Conservation (phyloP, 2,888 invertebrate genomes). For the Orthonychiurus folsomi region DNA sequence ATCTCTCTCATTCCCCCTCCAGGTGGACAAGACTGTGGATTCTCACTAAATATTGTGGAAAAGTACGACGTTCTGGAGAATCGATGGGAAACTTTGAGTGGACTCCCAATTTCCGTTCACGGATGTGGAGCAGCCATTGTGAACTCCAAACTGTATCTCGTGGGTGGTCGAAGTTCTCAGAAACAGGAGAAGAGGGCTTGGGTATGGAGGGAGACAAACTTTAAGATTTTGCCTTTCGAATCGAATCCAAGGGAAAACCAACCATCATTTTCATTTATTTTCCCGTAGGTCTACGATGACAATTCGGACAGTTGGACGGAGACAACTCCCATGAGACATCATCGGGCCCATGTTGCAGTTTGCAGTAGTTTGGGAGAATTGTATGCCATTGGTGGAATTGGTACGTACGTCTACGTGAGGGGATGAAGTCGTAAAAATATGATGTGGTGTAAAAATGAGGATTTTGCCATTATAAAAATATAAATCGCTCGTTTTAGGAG, state of each 20-base stretch:
- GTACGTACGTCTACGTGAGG: constrained; percentile 27
- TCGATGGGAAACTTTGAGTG: constrained; percentile 40
- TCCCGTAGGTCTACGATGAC: constrained; percentile 41
- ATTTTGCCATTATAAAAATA: too few relatives aligned
- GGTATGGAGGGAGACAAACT: constrained; percentile 29
- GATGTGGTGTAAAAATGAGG: too few relatives aligned
- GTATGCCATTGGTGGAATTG: constrained; percentile 42
- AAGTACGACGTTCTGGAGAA: constrained; percentile 41
- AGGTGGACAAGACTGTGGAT: constrained; percentile 41
- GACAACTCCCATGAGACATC: constrained; percentile 40
- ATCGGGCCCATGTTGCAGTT: constrained; percentile 41
- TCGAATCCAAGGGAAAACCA: too few relatives aligned
- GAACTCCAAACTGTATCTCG: constrained; percentile 40
- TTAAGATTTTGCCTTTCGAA: too few relatives aligned
- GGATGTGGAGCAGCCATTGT: constrained; percentile 42
- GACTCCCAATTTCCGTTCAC: constrained; percentile 41
- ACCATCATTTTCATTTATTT: background rate
- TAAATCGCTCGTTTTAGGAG: constrained; percentile 31
- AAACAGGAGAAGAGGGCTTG: constrained; percentile 40
- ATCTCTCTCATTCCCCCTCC: background rate
- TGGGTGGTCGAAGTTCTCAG: constrained; percentile 41
- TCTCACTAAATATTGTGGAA: constrained; percentile 41
- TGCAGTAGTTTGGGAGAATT: constrained; percentile 41
- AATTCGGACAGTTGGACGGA: constrained; percentile 40
- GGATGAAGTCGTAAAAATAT: too few relatives aligned